These are phyloP conservation scores for Sebastes paucispinis DNA, from an alignment of 2,797 vertebrate genomes.

Conservation along the genomic window DNA sequence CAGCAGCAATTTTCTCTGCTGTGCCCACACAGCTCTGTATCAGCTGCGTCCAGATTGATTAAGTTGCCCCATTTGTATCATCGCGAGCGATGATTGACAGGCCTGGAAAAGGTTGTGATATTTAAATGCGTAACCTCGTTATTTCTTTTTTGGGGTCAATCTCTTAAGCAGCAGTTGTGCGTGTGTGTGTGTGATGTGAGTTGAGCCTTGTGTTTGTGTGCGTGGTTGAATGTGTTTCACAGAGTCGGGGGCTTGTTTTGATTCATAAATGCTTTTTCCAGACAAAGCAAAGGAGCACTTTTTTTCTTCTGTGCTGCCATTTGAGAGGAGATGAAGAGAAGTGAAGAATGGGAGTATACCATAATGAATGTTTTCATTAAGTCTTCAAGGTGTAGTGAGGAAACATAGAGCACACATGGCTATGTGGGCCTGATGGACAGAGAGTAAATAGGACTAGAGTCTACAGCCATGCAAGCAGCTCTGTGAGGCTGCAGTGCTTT, in stretches of 20 bases:
- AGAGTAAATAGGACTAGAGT: neutral
- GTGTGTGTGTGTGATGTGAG: conserved; percentile 13
- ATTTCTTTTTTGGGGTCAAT: conserved; percentile 57
- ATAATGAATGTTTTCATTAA: conserved; percentile 28
- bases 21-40: conserved; percentile 59
- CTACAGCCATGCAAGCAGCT: neutral
- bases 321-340: conserved; percentile 33
- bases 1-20: conserved; percentile 63
- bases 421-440: conserved; percentile 3
- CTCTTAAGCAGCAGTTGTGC: conserved; percentile 49
- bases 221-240: conserved; percentile 34
- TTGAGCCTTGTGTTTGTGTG: conserved; percentile 28
- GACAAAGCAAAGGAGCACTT: conserved; percentile 48
- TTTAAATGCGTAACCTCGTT: conserved; percentile 70
- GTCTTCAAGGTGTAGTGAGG: neutral
- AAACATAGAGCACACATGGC: neutral
- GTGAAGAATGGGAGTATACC: neutral
- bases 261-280: conserved; percentile 59
- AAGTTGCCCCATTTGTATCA: conserved; percentile 37
- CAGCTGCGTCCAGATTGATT: conserved; percentile 64
- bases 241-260: conserved; percentile 34
- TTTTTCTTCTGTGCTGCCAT: conserved; percentile 8
- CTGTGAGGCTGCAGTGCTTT: neutral
- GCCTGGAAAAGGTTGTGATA: conserved; percentile 75
- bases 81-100: conserved; percentile 65